A percentile compares a stretch with the other conserved stretches of the same genome.
These are phyloP conservation scores for Drymonia ruficornis DNA, from an alignment of 2,888 invertebrate genomes.

Conservation along the genomic window DNA sequence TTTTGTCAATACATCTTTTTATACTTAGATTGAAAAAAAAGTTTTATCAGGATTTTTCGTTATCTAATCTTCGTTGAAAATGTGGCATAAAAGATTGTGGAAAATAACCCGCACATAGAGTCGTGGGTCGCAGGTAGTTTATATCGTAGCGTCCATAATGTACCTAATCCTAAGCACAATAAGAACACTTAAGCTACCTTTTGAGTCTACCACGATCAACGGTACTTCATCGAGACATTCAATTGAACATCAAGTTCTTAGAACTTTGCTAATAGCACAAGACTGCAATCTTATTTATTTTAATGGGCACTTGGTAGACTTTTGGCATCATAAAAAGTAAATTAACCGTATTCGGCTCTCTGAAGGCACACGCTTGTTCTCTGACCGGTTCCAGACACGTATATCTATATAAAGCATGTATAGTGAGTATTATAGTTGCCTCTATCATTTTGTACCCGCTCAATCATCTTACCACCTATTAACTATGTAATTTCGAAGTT, in stretches of 20 bases:
- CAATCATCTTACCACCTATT: constrained; percentile 22
- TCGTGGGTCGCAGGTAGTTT: too few relatives aligned
- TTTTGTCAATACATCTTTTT: too few relatives aligned
- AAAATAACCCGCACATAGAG: too few relatives aligned
- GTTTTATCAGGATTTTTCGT: too few relatives aligned
- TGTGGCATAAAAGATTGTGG: too few relatives aligned
- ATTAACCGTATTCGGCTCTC: constrained; percentile 46
- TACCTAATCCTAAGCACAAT: too few relatives aligned
- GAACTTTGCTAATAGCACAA: neutral
- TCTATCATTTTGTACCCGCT: constrained; percentile 34
- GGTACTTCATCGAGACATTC: neutral
- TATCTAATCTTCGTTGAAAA: too few relatives aligned
- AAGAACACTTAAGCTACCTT: too few relatives aligned
- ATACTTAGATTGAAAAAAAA: too few relatives aligned
- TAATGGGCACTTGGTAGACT: constrained; percentile 51
- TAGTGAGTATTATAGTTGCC: constrained; percentile 19
- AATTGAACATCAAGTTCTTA: neutral
- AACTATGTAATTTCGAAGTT: constrained; percentile 6
- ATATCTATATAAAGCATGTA: constrained; percentile 6
- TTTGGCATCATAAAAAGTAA: constrained; percentile 34
- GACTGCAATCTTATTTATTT: constrained; percentile 7
- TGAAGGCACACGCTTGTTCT: constrained; percentile 42
- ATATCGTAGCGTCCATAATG: too few relatives aligned
- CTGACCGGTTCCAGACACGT: constrained; percentile 50
- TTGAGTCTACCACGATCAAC: neutral